A percentile compares a stretch with the other conserved stretches of the same genome.
phyloP scores from a whole-genome alignment of 2,888 invertebrate species.

The Rhodophaea formosa region DNA sequence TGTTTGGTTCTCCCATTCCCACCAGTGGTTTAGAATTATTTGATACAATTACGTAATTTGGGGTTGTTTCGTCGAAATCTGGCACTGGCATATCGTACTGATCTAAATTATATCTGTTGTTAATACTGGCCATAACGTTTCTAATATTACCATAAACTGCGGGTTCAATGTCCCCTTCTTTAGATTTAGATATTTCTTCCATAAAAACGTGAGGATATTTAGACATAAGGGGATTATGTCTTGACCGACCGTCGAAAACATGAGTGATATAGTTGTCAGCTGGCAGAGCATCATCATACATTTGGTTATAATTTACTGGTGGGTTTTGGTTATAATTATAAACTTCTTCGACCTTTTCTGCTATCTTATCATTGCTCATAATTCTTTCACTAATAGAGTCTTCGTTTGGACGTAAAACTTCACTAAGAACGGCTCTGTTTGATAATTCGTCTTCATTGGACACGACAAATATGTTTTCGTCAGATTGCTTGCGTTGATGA shows the following conservation, averaged over 20 bases:
- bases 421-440: constrained; percentile 50
- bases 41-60: constrained; percentile 19
- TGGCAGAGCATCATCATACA: neutral
- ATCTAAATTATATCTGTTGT: constrained; percentile 2
- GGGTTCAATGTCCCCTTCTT: constrained; percentile 37
- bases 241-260: constrained; percentile 4
- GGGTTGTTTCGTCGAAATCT: constrained; percentile 17
- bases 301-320: neutral
- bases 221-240: constrained; percentile 53
- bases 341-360: constrained; percentile 28
- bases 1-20: constrained; percentile 21
- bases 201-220: constrained; percentile 68
- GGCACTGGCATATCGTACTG: constrained; percentile 13
- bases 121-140: neutral
- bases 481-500: constrained; percentile 36
- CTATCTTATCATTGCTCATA: neutral
- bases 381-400: constrained; percentile 28
- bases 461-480: constrained; percentile 54
- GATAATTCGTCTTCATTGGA: constrained; percentile 57
- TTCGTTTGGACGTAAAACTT: constrained; percentile 37
- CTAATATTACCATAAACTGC: neutral
- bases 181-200: constrained; percentile 48
- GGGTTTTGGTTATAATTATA: constrained; percentile 30
- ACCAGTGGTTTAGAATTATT: constrained; percentile 31
- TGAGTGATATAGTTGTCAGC: neutral